phyloP scores from a whole-genome alignment of 2,113 vertebrate genomes.

The Haliaeetus leucogaster region DNA sequence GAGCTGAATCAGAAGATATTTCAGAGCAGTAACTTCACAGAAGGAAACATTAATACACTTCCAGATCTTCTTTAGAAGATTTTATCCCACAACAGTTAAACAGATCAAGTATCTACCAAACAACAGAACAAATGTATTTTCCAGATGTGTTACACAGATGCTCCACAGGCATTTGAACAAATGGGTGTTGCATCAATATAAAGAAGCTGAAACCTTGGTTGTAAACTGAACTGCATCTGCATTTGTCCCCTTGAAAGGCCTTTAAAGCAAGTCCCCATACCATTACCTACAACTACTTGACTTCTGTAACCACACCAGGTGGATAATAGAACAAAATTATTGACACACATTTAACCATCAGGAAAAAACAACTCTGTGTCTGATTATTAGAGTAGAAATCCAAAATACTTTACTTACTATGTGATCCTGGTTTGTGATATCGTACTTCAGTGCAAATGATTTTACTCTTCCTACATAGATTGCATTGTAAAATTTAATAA shows the following conservation, averaged over 20 bases:
- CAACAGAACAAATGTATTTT: background rate
- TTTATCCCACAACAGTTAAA: background rate
- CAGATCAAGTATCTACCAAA: background rate
- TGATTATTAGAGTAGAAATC: background rate
- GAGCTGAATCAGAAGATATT: background rate
- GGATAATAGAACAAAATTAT: background rate
- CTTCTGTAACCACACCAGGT: background rate
- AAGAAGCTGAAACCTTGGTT: background rate
- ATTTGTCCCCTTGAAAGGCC: background rate
- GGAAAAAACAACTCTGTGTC: background rate
- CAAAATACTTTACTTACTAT: constrained; percentile 72
- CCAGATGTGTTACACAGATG: background rate
- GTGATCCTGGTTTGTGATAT: constrained; percentile 75
- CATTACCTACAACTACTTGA: background rate
- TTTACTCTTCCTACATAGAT: constrained; percentile 89
- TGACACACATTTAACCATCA: background rate
- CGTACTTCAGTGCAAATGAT: constrained; percentile 87
- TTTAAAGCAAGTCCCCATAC: background rate
- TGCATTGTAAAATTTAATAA: constrained; percentile 94
- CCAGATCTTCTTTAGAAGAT: background rate
- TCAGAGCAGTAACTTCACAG: background rate
- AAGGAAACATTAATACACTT: background rate
- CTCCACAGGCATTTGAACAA: background rate
- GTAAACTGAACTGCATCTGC: background rate
- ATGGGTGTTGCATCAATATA: fast-evolving